Conservation (phyloP, 2,113 vertebrate genomes). For the Natator depressus region DNA sequence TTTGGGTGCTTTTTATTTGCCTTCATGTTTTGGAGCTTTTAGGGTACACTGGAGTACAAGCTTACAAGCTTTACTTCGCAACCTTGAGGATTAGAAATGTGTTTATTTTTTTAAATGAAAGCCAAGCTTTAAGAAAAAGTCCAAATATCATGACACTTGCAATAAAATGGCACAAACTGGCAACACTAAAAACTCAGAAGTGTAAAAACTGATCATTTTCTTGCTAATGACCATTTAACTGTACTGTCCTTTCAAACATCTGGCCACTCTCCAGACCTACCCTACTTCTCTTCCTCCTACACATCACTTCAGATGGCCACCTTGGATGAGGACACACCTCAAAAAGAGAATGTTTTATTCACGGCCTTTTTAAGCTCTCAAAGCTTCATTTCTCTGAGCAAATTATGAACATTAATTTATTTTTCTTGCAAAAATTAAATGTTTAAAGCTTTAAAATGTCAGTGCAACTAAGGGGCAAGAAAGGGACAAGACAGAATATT, state of each 20-base stretch:
- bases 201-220: conserved; percentile 44
- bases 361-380: neutral
- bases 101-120: neutral
- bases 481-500: neutral
- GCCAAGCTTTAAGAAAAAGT: neutral
- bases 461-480: neutral
- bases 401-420: neutral
- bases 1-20: neutral
- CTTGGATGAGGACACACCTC: conserved; percentile 14
- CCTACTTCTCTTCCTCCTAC: conserved; percentile 15
- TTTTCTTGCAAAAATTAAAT: conserved; percentile 20
- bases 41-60: neutral
- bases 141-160: neutral
- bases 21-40: neutral
- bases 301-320: conserved; percentile 15
- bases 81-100: neutral
- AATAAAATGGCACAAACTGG: neutral
- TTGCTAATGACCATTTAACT: conserved; percentile 57
- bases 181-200: conserved; percentile 5
- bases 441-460: neutral
- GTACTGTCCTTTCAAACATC: conserved; percentile 1
- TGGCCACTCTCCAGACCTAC: conserved; percentile 36
- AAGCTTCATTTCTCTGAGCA: neutral
- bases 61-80: neutral
- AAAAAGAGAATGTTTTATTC: neutral